Evolutionary conservation across 1,140 invertebrate genomes (phyloP).

Genomic region (Vanessa tameamea): DNA sequence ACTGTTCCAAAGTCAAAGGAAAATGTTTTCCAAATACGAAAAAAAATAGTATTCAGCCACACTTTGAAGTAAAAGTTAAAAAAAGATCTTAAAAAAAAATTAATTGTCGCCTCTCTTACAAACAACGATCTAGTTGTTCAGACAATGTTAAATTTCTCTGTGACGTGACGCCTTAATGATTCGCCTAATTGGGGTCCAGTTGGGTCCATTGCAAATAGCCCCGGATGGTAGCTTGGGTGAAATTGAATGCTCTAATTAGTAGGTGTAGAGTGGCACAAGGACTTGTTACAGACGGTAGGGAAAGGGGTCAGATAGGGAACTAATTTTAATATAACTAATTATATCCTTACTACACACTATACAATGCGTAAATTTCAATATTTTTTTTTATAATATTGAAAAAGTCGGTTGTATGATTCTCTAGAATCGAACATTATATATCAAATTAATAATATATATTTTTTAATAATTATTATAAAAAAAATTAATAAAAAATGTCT

Average conservation of each 20-base stretch:
- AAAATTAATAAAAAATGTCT: constrained; percentile 17
- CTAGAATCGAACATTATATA: background rate
- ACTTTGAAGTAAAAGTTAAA: background rate
- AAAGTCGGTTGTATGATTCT: background rate
- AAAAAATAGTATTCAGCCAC: background rate
- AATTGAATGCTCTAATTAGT: constrained; percentile 39
- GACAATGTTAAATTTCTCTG: constrained; percentile 15
- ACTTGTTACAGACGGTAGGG: constrained; percentile 16
- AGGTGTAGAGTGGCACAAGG: constrained; percentile 28
- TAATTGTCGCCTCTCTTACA: background rate
- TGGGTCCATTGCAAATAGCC: constrained; percentile 42
- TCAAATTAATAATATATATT: constrained; percentile 1
- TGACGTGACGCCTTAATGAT: constrained; percentile 40
- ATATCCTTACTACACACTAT: no score
- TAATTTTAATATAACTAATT: background rate
- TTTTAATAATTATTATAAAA: background rate
- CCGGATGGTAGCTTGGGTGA: constrained; percentile 24
- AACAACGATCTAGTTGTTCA: constrained; percentile 10
- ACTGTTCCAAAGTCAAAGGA: background rate
- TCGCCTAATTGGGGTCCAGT: constrained; percentile 48
- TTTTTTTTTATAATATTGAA: background rate
- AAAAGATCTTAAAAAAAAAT: background rate
- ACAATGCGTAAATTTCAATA: no score
- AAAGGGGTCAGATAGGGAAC: constrained; percentile 11
- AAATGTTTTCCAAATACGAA: background rate